A percentile compares a stretch with the other conserved stretches of the same genome.
Conservation (phyloP, 2,888 invertebrate species). For the Parochlus steinenii region DNA sequence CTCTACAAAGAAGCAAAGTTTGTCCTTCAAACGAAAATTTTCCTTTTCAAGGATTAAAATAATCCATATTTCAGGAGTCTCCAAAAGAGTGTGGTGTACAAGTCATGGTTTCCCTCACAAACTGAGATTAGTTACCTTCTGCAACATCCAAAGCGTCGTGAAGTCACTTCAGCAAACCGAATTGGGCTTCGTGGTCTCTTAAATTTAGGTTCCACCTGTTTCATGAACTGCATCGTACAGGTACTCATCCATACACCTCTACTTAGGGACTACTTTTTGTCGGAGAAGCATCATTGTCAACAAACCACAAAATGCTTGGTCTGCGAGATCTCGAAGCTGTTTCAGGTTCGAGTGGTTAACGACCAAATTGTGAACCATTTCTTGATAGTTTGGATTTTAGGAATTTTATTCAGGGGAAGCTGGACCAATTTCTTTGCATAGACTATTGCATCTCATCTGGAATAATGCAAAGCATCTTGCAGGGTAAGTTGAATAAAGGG, state of each 20-base stretch:
- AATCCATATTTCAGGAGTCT: slow-evolving; percentile 28
- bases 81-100: slow-evolving; percentile 43
- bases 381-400: slow-evolving; percentile 20
- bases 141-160: slow-evolving; percentile 58
- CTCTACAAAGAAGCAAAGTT: slow-evolving; percentile 39
- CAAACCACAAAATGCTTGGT: slow-evolving; percentile 71
- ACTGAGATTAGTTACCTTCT: slow-evolving; percentile 60
- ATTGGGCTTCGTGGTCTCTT: slow-evolving; percentile 85
- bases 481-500: no score
- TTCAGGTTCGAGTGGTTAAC: slow-evolving; percentile 52
- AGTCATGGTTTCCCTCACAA: slow-evolving; percentile 63
- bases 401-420: slow-evolving; percentile 88
- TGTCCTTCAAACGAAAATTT: slow-evolving; percentile 18
- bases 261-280: slow-evolving; percentile 85
- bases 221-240: slow-evolving; percentile 96
- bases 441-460: slow-evolving; percentile 86
- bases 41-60: no score
- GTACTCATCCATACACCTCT: slow-evolving; percentile 85
- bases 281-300: slow-evolving; percentile 76
- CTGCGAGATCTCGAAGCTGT: slow-evolving; percentile 87
- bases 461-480: no score
- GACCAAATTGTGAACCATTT: neutral
- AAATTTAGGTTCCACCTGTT: slow-evolving; percentile 94
- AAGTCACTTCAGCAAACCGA: slow-evolving; percentile 65
- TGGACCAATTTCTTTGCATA: slow-evolving; percentile 74